Base-by-base conservation (phyloP, 2,113 vertebrate species). In the Tenebrosternarchus preto region DNA sequence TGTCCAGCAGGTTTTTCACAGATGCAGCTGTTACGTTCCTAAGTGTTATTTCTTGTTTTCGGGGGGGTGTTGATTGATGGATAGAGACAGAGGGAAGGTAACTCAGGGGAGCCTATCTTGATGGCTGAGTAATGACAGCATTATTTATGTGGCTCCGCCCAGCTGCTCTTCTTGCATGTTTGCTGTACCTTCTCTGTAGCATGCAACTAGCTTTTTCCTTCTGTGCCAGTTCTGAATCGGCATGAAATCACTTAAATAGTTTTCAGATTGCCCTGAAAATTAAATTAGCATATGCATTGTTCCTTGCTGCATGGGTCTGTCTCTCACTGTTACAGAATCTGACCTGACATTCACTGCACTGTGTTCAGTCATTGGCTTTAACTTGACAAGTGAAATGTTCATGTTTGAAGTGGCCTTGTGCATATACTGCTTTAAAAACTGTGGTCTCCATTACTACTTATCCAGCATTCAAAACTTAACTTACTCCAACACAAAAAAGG, bases 111-210 rank as follows among this genome's bases (percentile, higher is more conserved):
- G 84, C 74, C 85, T 85, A 75, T 83, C 80, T 84, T 85, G 33
- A 84, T 77, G 29, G 75, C 55, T 92, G 91, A 92, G 89, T 92
- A 89, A 93, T 90, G 90, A 88, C 90, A 91, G 64, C 63, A 68
- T 43, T 89, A 89, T 91, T 90, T 85, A 85, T 83, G 86, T 80
- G 90, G 76, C 76, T 80, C 57, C 84, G 83, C 74, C 36, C 2
- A 69, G 63, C 16, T 56, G 79, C 15, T 80, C 87, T 83, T 75
- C 55, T 9, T 83, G 67, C 86, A 31, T 77, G 73, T 85, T 73
- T 33, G 33, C 69, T 68, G 66, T 36, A 22, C 33, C 63, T 59
- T 61, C 9, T 25, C 71, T 80, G 77, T 67, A 68, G 60, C 69
- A 25, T 24, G 82, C 73, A 31, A 69, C 74, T 73, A 39, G 24